Percentiles rank a stretch among this genome's conserved stretches.
Evolutionary conservation across 2,113 vertebrate species (phyloP).

Genomic region (Gadus chalcogrammus): DNA sequence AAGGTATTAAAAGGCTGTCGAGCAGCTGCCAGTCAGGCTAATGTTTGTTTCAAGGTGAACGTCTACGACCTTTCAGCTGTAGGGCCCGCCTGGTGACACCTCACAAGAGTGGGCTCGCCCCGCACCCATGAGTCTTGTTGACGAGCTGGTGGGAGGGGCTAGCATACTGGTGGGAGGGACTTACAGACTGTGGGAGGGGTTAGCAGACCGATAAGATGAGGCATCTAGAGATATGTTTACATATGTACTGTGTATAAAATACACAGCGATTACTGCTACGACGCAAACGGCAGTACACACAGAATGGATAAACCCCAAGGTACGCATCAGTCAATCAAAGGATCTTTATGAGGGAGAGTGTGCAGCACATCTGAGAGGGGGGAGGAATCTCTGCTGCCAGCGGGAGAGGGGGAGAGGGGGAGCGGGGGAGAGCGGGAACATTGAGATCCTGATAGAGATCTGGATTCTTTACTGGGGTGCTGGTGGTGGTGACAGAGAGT

Average conservation of each 20-base stretch:
- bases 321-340: no score
- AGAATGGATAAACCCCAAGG: neutral
- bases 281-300: slow-evolving; percentile 44
- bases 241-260: no score
- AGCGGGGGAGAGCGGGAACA: no score
- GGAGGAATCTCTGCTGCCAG: no score
- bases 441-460: no score
- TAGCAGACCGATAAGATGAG: slow-evolving; percentile 41
- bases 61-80: slow-evolving; percentile 10
- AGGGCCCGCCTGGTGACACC: slow-evolving; percentile 10
- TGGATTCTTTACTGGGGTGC: no score
- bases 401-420: no score
- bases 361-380: no score
- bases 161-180: no score
- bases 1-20: no score
- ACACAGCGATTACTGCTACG: slow-evolving; percentile 29
- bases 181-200: no score
- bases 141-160: slow-evolving; percentile 4
- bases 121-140: slow-evolving; percentile 37
- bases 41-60: slow-evolving; percentile 16
- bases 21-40: neutral
- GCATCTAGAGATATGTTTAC: neutral
- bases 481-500: slow-evolving; percentile 72
- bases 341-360: no score
- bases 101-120: slow-evolving; percentile 23